phyloP scores from a whole-genome alignment of 2,888 invertebrate species.

The Monopis laevigella region DNA sequence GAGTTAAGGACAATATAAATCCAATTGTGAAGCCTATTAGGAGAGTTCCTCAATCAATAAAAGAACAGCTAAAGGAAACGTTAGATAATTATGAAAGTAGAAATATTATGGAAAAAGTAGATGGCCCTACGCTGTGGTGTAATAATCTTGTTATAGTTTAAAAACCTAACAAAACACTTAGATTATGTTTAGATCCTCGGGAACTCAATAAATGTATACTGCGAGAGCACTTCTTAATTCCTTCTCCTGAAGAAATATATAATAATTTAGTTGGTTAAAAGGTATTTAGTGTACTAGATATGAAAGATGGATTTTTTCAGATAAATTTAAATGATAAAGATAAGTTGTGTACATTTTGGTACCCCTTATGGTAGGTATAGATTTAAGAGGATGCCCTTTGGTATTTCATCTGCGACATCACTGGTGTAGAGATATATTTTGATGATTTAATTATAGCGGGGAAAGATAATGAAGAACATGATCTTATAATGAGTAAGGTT shows the following conservation, averaged over 20 bases:
- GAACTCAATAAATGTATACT: slow-evolving; percentile 16
- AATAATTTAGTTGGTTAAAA: slow-evolving; percentile 22
- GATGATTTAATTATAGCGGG: slow-evolving; percentile 24
- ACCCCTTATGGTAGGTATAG: slow-evolving; percentile 14
- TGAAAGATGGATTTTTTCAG: slow-evolving; percentile 20
- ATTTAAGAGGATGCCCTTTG: slow-evolving; percentile 20
- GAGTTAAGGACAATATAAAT: neutral
- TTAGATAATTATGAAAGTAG: slow-evolving; percentile 15
- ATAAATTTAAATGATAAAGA: slow-evolving; percentile 13
- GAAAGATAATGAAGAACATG: slow-evolving; percentile 19
- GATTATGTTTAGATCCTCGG: slow-evolving; percentile 25
- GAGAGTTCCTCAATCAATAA: slow-evolving; percentile 13
- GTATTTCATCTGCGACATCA: no score
- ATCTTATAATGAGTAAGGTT: slow-evolving; percentile 21
- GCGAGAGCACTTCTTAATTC: slow-evolving; percentile 20
- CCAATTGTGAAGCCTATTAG: slow-evolving; percentile 16
- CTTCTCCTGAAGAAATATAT: slow-evolving; percentile 18
- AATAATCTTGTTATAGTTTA: slow-evolving; percentile 24
- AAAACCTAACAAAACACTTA: slow-evolving; percentile 22
- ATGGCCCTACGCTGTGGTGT: slow-evolving; percentile 15
- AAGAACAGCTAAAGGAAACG: slow-evolving; percentile 12
- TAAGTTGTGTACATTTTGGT: no score
- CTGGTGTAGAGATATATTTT: slow-evolving; percentile 27
- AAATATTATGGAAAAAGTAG: slow-evolving; percentile 17
- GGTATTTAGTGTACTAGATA: slow-evolving; percentile 18